Base-by-base conservation (phyloP, 2,113 vertebrate species). In the Drymodes brunneopygia region DNA sequence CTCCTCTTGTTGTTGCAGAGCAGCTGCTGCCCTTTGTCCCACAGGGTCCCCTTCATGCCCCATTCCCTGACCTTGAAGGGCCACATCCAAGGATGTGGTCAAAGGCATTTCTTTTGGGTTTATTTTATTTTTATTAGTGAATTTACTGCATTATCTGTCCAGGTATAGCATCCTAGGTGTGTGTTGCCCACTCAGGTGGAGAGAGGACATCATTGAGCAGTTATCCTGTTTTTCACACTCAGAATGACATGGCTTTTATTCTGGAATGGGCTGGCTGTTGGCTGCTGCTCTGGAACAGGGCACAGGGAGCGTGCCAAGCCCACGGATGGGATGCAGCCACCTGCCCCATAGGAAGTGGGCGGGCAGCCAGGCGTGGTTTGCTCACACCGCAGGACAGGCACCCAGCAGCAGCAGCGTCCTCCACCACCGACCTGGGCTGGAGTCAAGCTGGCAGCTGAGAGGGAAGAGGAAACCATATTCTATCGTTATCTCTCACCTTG, bases 401-500 rank as follows among this genome's bases (percentile, higher is more conserved):
- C 62, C 77, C 74, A 24, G 88, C 24, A 7, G 85, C 72, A 86
- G 8, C 45, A 6, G 72, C 6, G 2, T 88, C 80, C 88, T 94
- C 72, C 86, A 66, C 82, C 25, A 23, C 91, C 2, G 80, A 94
- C 82, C 92, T 93, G 94, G 91, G 95, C 94, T 92, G 96, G 28
- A 86, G 73, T 92, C 95, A 88, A 88, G 67, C 90, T 81, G 90
- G 92, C 96, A 96, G 86, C 91, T 69, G 69, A 90, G 91, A 51
- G 56, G 90, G 94, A 95, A 95, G 88, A 95, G 94, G 95, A 97
- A 97, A 94, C 91, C 91, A 78, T 95, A 88, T 73, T 88, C 54
- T 93, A 78, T 81, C 12, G 16, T 96, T 95, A 96, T 94, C 91
- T 77, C 89, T 96, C 94, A 96, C 95, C 94, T 95, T 81, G 64